Percentiles rank a stretch among this genome's conserved stretches.
Conservation (phyloP, 2,888 invertebrate species). For the Phymatocera aterrima region DNA sequence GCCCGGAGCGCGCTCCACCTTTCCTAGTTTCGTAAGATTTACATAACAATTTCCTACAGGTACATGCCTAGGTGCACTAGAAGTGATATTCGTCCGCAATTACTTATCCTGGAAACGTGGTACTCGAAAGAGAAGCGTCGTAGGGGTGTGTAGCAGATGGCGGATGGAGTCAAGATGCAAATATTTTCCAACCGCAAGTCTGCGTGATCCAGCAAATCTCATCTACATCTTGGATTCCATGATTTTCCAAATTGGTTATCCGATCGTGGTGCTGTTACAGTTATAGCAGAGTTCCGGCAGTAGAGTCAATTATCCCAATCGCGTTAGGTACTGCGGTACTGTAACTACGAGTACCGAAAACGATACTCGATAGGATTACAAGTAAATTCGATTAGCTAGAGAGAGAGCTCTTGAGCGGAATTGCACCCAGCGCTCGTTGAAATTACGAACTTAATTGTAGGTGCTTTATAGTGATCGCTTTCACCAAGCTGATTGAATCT, state of each 20-base stretch:
- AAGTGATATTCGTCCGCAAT: too few relatives aligned
- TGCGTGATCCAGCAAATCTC: neutral
- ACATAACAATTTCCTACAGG: constrained; percentile 23
- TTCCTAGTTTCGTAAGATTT: constrained; percentile 27
- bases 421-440: neutral
- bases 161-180: neutral
- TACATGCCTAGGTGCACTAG: too few relatives aligned
- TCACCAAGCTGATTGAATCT: neutral
- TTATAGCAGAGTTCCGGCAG: neutral
- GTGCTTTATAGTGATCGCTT: neutral
- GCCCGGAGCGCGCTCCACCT: constrained; percentile 24
- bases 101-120: neutral
- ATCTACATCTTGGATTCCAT: neutral
- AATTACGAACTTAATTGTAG: neutral
- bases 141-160: too few relatives aligned
- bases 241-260: too few relatives aligned
- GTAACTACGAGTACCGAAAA: neutral
- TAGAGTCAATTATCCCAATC: neutral
- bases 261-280: neutral
- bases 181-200: neutral
- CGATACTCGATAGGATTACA: neutral
- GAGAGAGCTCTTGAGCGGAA: neutral
- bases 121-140: neutral
- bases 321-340: too few relatives aligned
- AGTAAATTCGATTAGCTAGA: neutral